Conservation (phyloP, 2,888 invertebrate species). For the Meiosimyza decipiens region DNA sequence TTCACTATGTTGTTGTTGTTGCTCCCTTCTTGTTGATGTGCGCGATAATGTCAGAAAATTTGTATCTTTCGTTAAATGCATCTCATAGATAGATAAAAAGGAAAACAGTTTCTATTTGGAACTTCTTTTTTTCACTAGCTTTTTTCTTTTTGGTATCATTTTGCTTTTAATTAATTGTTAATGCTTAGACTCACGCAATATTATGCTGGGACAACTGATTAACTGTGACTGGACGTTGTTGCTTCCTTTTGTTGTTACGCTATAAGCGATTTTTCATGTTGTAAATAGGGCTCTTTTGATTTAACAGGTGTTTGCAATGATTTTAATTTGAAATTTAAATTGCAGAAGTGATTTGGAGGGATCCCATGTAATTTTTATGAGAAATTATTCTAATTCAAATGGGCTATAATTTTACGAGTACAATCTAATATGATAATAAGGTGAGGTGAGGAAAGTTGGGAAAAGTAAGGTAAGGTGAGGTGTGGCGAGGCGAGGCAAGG, state of each 20-base stretch:
- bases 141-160: neutral
- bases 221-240: neutral
- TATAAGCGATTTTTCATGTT: slow-evolving; percentile 26
- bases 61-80: slow-evolving; percentile 26
- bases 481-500: neutral
- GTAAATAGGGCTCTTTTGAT: neutral
- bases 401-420: too few relatives aligned
- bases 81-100: slow-evolving; percentile 6
- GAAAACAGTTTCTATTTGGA: neutral
- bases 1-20: neutral
- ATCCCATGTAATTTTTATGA: too few relatives aligned
- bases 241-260: neutral
- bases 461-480: neutral
- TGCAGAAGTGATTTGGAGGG: too few relatives aligned
- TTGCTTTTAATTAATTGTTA: slow-evolving; percentile 43
- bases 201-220: neutral
- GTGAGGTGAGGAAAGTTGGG: neutral
- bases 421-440: too few relatives aligned
- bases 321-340: too few relatives aligned
- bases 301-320: neutral
- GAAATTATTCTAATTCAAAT: too few relatives aligned
- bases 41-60: slow-evolving; percentile 7
- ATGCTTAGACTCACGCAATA: slow-evolving; percentile 40
- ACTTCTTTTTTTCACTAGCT: too few relatives aligned
- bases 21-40: neutral